phyloP scores from a whole-genome alignment of 2,888 invertebrate genomes.

The Homarus gammarus region DNA sequence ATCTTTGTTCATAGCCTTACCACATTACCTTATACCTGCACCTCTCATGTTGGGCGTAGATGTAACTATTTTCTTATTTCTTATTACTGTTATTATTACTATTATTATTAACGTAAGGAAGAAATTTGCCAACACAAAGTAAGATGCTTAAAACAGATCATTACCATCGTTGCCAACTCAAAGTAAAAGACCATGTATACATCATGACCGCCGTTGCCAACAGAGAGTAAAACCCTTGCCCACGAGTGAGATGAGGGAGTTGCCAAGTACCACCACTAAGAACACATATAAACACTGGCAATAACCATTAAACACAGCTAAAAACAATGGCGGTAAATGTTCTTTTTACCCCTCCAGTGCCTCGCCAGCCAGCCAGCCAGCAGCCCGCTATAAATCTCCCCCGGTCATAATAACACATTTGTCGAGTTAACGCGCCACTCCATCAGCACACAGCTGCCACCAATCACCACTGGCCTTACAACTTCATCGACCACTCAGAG shows the following conservation, averaged over 20 bases:
- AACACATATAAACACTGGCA: conserved; percentile 22
- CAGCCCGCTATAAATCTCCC: conserved; percentile 46
- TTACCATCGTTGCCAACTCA: neutral
- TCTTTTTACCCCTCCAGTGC: conserved; percentile 8
- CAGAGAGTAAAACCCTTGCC: no score
- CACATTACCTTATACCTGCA: no score
- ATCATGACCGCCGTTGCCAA: no score
- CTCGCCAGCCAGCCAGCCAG: conserved; percentile 18
- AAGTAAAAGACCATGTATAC: neutral
- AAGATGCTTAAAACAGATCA: no score
- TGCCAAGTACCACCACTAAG: conserved; percentile 30
- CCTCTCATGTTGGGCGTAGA: no score
- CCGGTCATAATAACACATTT: conserved; percentile 62
- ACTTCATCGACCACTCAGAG: conserved; percentile 59
- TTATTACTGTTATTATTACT: no score
- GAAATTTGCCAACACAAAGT: no score
- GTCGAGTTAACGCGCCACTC: conserved; percentile 60
- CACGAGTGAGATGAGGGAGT: conserved; percentile 12
- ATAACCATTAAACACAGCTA: conserved; percentile 42
- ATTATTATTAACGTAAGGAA: no score
- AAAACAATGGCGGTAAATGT: conserved; percentile 22
- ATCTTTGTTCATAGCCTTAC: no score
- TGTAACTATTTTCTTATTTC: no score
- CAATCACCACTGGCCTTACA: conserved; percentile 60
- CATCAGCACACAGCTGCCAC: conserved; percentile 59